Evolutionary conservation across 2,113 vertebrate species (phyloP).

Genomic region (Eublepharis macularius): DNA sequence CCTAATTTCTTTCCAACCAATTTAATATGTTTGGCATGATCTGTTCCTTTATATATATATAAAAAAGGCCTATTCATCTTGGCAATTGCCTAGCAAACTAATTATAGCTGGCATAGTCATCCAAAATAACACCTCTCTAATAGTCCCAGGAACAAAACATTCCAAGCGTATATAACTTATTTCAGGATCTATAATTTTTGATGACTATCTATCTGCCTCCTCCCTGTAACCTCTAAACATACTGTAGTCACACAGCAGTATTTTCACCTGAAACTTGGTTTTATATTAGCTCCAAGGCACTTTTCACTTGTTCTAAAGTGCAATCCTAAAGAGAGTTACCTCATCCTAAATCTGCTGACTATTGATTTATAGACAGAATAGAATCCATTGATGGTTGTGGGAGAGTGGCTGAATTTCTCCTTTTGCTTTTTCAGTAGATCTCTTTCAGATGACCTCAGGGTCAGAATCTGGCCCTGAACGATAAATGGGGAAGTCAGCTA

Average conservation of each 20-base stretch:
- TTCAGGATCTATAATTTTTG: background rate
- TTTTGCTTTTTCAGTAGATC: no score
- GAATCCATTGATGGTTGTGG: background rate
- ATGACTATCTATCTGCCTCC: background rate
- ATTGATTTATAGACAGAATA: background rate
- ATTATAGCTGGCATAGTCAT: conserved; percentile 63
- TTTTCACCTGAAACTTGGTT: background rate
- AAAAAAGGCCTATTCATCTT: conserved; percentile 41
- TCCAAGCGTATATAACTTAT: background rate
- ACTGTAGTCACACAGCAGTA: background rate
- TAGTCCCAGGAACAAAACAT: conserved; percentile 27
- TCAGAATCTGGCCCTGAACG: background rate
- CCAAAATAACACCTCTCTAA: conserved; percentile 45
- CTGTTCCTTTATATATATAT: conserved; percentile 45
- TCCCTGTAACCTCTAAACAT: background rate
- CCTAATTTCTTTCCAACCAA: conserved; percentile 34
- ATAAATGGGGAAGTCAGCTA: no score
- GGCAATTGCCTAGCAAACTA: conserved; percentile 50
- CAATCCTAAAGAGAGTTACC: no score
- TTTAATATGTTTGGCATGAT: conserved; percentile 45
- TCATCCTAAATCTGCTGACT: no score
- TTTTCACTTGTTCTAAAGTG: background rate
- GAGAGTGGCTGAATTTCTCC: background rate
- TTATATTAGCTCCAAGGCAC: background rate
- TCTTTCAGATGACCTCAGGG: background rate